Evolutionary conservation across 1,140 invertebrate genomes (phyloP), one percentile per base, ranked within the genome.

Genomic region (Lethrus apterus): DNA sequence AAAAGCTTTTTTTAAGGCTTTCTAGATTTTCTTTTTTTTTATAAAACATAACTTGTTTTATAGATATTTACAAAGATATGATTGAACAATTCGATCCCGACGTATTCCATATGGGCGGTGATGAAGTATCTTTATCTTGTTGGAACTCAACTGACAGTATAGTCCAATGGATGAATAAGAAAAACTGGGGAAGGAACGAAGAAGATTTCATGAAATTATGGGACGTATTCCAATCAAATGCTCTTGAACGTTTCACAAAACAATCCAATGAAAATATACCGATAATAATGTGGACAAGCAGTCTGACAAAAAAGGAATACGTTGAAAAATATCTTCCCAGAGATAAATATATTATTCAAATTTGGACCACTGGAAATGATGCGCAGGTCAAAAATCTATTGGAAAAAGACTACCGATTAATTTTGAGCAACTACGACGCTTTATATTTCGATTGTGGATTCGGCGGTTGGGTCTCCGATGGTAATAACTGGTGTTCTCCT

Each of bases 71-170:
- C 34, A 44, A 52, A 4, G 67, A 71, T 50, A 67, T 73, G 68
- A 24, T 70, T 59, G 71, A 77, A 3, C 60, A 74, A 24, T 86
- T 88, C 56, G 48, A 77, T 15, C 77, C 84, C 0, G 85, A 88
- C 56, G 68, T 91, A 0, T 91, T 91, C 63, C 89, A 93, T 57
- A 89, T 91, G 86, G 89, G 89, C 15, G 89, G 88, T 0, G 88
- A 91, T 59, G 88, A 93, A 60, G 86, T 78, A 1, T 68, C 73
- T 47, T 58, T 76, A 13, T 67, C 70, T 19, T 91, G 88, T 59
- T 93, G 89, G 89, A 87, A 84, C 55, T 74, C 77, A 2, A 81
- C 79, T 0, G 54, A 63, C 4, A 65, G 68, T 11, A 84, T 92
- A 52, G 73, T 69, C 26, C 62, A 78, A 3, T 89, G 83, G 77